Evolutionary conservation across 2,888 invertebrate species (phyloP).

Genomic region (Lamellibrachia columna): DNA sequence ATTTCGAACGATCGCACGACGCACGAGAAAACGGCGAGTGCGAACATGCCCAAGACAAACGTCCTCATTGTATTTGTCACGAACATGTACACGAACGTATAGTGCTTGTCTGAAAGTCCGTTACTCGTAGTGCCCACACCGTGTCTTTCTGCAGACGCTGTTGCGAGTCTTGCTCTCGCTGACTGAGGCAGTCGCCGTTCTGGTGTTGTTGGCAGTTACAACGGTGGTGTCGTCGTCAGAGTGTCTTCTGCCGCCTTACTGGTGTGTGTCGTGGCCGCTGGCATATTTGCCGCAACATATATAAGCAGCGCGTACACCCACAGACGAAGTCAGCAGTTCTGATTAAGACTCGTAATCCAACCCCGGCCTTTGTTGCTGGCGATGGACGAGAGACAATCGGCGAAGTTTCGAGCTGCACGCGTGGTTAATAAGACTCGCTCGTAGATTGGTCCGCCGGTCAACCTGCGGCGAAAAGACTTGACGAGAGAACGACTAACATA

Average conservation of each 20-base stretch:
- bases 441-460: neutral
- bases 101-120: neutral
- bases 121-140: neutral
- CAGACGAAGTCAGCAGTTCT: neutral
- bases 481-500: neutral
- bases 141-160: neutral
- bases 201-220: neutral
- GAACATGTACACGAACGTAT: neutral
- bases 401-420: neutral
- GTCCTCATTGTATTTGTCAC: neutral
- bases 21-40: neutral
- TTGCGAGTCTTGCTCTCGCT: neutral
- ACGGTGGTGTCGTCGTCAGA: neutral
- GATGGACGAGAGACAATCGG: neutral
- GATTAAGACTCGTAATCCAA: slow-evolving; percentile 8
- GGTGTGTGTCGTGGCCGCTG: neutral
- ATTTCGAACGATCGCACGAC: neutral
- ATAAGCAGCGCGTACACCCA: slow-evolving; percentile 10
- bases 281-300: neutral
- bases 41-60: neutral
- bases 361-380: neutral
- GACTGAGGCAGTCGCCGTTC: neutral
- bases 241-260: neutral
- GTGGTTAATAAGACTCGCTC: neutral
- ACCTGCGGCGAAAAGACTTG: neutral